Base-by-base conservation (phyloP, 2,113 vertebrate genomes). In the Myotis lucifugus region DNA sequence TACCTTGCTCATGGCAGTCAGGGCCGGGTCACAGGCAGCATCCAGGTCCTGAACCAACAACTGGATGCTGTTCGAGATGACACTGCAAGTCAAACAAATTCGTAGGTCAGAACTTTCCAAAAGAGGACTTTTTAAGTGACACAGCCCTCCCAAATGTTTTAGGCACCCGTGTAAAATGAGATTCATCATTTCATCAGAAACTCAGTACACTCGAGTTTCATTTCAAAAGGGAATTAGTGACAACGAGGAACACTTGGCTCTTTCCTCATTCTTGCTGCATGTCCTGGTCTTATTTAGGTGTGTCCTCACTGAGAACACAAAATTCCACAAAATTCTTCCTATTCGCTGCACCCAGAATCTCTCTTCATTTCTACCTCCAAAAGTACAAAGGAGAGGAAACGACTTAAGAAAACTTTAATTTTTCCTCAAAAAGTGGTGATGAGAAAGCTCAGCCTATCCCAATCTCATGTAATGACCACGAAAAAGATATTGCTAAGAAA, bases 1-100 rank as follows among this genome's bases (percentile, higher is more conserved):
- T 98, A 99, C 99, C 99, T 99, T 99, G 99, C 99, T 99, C 99
- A 99, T 99, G 18, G 99, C 99, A 0, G 99, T 99, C 69, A 99
- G 99, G 52, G 99, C 99, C 42, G 99, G 99, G 96, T 99, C 99
- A 46, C 99, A 99, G 93, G 99, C 99, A 6, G 99, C 99, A 76
- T 99, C 99, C 52, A 99, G 98, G 97, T 99, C 99, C 98, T 99
- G 99, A 95, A 99, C 99, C 78, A 99, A 98, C 66, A 99, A 98
- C 98, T 99, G 99, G 92, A 99, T 99, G 95, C 99, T 99, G 98
- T 99, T 99, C 66, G 99, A 99, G 97, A 99, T 99, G 91, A 99
- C 99, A 1, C 99, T 99, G 98, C 5, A 97, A 98, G 64, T 17
- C 66, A 97, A 94, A 77, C 56, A 78, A 0, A 97, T 82, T 2